Evolutionary conservation across 2,113 vertebrate species (phyloP), one percentile per base, ranked within the genome.

Genomic region (Polypterus senegalus): DNA sequence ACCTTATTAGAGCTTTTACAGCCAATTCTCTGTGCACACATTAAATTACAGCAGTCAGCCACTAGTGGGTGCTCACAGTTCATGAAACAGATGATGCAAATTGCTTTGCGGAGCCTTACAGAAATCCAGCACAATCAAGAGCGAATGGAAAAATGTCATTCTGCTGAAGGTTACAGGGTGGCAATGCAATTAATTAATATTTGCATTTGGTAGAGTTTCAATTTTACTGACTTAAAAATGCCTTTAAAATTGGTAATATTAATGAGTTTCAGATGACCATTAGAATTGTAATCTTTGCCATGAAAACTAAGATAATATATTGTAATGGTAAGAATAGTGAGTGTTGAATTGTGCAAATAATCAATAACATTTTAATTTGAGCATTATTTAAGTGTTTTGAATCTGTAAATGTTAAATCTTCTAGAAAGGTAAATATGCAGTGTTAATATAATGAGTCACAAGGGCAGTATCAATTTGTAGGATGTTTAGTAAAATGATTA

Each of bases 41-140:
- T 27, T 27, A 43, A 56, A 57, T 8, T 11, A 7, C 3, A 44
- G 2, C 43, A 11, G 46, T 4, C 27, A 27, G 27, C 54, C 65
- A 66, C 65, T 66, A 66, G 65, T 66, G 65, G 65, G 65, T 61
- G 51, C 60, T 66, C 56, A 62, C 59, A 62, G 46, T 62, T 61
- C 61, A 62, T 43, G 56, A 7, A 7, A 2, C 9, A 27, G 4
- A 27, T 4, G 4, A 57, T 10, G 5, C 9, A 11, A 10, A 51
- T 27, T 58, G 3, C 27, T 51, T 5, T 48, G 52, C 44, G 4
- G 9, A 56, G 46, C 27, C 27, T 27, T 58, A 52, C 46, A 10
- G 10, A 49, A 54, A 52, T 61, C 58, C 51, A 27, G 49, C n/a
- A 51, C 57, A 58, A 48, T 66, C 46, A 59, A 58, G 60, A 66